Conservation (phyloP, 2,797 vertebrate species). For the Danio choprae region DNA sequence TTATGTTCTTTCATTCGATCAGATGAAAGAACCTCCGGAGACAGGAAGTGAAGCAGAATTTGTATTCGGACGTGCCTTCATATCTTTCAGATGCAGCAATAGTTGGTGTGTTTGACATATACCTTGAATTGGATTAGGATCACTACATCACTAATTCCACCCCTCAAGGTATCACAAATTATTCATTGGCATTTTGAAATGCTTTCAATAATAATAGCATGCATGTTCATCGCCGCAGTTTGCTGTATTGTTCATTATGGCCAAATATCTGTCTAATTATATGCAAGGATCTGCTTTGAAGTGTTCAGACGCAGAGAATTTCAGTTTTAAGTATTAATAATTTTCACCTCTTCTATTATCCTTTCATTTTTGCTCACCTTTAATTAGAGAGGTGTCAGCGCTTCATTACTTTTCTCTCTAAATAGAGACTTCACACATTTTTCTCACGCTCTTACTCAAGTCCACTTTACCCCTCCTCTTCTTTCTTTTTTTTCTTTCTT, state of each 20-base stretch:
- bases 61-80: too few species aligned
- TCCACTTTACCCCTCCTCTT: not conserved
- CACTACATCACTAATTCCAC: too few species aligned
- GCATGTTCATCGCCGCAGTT: not conserved
- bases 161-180: too few species aligned
- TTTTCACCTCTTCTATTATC: not conserved
- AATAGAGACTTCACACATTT: not conserved
- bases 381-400: slow-evolving; percentile 10
- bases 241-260: not conserved
- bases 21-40: too few species aligned
- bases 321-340: not conserved
- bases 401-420: not conserved
- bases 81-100: too few species aligned
- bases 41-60: too few species aligned
- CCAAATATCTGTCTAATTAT: not conserved
- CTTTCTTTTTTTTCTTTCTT: not conserved
- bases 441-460: not conserved
- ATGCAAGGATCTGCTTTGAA: not conserved
- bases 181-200: too few species aligned
- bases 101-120: too few species aligned
- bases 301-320: not conserved
- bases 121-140: too few species aligned
- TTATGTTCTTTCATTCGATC: too few species aligned
- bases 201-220: not conserved
- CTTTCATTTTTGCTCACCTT: not conserved